Percentiles rank a stretch among this genome's conserved stretches.
These are phyloP conservation scores for Eupithecia abbreviata DNA, from an alignment of 2,888 invertebrate species.

Conservation along the genomic window DNA sequence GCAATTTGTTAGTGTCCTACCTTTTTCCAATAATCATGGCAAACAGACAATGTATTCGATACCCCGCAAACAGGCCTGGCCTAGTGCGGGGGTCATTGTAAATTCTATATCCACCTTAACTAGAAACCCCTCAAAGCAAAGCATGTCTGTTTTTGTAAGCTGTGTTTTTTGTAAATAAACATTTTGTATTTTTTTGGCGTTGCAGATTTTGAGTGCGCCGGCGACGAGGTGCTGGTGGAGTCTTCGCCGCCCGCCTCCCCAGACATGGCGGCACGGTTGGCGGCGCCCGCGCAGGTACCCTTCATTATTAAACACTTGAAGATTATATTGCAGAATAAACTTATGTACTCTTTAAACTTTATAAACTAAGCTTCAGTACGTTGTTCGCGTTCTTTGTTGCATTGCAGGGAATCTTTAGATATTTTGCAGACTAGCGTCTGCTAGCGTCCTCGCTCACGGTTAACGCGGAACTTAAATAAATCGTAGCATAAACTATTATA, in stretches of 20 bases:
- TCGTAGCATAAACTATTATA: neutral
- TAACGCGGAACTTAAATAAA: neutral
- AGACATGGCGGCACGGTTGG: conserved; percentile 78
- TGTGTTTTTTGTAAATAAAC: too few species aligned
- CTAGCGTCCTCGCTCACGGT: neutral
- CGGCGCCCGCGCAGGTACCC: conserved; percentile 70
- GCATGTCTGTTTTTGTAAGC: too few species aligned
- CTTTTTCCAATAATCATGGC: too few species aligned
- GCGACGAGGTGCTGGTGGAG: conserved; percentile 81
- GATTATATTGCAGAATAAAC: neutral
- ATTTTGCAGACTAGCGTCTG: neutral
- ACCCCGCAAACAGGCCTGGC: too few species aligned
- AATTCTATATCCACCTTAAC: too few species aligned
- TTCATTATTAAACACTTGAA: neutral
- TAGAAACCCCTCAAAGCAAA: too few species aligned
- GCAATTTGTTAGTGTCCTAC: too few species aligned
- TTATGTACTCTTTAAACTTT: too few species aligned
- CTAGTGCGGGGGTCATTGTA: too few species aligned
- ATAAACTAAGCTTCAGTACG: neutral
- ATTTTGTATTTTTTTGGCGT: neutral
- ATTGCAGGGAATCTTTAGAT: neutral
- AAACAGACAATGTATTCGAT: too few species aligned
- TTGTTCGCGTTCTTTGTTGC: neutral
- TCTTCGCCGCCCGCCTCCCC: conserved; percentile 79
- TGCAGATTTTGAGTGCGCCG: conserved; percentile 82